phyloP scores from a whole-genome alignment of 2,797 vertebrate species.

The Pyrrhura leucotis region DNA sequence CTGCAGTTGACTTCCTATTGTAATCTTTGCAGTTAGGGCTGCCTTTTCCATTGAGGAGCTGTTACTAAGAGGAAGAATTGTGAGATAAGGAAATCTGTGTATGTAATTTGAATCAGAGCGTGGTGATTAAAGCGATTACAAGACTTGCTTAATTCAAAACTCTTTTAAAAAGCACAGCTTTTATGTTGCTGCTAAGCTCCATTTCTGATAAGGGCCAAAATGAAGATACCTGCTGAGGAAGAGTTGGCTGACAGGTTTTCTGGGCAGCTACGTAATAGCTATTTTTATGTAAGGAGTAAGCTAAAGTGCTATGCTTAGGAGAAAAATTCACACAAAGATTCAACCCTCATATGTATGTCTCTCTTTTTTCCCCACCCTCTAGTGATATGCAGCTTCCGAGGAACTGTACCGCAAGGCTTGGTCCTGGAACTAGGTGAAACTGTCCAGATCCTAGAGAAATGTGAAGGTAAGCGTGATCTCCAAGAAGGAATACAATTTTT shows the following conservation, averaged over 20 bases:
- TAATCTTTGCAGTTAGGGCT: neutral
- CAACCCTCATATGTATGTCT: constrained; percentile 38
- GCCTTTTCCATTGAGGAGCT: neutral
- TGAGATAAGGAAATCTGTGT: neutral
- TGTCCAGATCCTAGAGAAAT: constrained; percentile 97
- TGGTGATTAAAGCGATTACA: neutral
- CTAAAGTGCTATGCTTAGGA: constrained; percentile 38
- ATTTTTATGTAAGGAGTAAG: constrained; percentile 56
- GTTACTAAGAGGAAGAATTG: neutral
- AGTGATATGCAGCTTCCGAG: constrained; percentile 98
- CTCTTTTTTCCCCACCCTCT: constrained; percentile 60
- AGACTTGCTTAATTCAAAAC: neutral
- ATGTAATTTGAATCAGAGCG: neutral
- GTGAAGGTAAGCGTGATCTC: constrained; percentile 86
- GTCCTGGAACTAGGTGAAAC: constrained; percentile 97
- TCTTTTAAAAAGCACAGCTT: neutral
- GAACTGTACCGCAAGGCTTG: constrained; percentile 90
- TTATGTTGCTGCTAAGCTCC: neutral
- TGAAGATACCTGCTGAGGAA: neutral
- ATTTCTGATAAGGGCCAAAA: neutral
- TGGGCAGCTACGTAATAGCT: constrained; percentile 34
- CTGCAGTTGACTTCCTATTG: neutral
- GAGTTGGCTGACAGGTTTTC: constrained; percentile 26
- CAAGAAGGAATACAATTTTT: neutral
- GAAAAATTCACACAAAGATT: constrained; percentile 42